Conservation (phyloP, 2,113 vertebrate species). For the Irena cyanogastra region DNA sequence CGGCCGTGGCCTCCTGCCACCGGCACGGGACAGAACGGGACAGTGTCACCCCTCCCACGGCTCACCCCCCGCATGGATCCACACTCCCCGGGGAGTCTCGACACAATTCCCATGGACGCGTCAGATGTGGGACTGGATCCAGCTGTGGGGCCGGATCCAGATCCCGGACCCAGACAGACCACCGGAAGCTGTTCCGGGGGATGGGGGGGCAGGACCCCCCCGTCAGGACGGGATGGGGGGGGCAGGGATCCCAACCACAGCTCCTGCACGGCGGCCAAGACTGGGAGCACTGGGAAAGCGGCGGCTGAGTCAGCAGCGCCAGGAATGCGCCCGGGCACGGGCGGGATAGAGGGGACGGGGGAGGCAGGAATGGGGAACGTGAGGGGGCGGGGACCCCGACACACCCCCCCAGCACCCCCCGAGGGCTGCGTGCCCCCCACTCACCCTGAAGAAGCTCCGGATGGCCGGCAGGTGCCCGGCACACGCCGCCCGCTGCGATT, state of each 20-base stretch:
- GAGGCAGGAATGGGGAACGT: background rate
- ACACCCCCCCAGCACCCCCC: no score
- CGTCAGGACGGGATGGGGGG: background rate
- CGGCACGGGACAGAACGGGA: background rate
- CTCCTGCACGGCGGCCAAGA: background rate
- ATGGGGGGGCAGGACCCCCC: background rate
- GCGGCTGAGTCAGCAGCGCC: slow-evolving; percentile 16
- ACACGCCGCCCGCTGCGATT: slow-evolving; percentile 70
- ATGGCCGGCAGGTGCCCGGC: slow-evolving; percentile 76
- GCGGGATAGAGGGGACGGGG: background rate
- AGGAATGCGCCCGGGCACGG: slow-evolving; percentile 5
- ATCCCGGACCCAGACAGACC: background rate
- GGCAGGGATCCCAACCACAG: background rate
- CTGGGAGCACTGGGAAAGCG: slow-evolving; percentile 13
- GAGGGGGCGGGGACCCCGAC: accelerated
- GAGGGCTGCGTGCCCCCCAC: background rate
- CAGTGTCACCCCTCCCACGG: background rate
- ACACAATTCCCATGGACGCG: background rate
- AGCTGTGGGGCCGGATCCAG: background rate
- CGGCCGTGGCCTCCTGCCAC: slow-evolving; percentile 26
- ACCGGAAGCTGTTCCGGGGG: background rate
- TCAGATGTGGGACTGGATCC: background rate
- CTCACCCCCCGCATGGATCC: background rate
- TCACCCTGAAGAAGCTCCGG: slow-evolving; percentile 82
- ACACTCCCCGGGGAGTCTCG: background rate